Evolutionary conservation across 2,888 invertebrate species (phyloP), one percentile per base, ranked within the genome.

Genomic region (Caradrina clavipalpis): DNA sequence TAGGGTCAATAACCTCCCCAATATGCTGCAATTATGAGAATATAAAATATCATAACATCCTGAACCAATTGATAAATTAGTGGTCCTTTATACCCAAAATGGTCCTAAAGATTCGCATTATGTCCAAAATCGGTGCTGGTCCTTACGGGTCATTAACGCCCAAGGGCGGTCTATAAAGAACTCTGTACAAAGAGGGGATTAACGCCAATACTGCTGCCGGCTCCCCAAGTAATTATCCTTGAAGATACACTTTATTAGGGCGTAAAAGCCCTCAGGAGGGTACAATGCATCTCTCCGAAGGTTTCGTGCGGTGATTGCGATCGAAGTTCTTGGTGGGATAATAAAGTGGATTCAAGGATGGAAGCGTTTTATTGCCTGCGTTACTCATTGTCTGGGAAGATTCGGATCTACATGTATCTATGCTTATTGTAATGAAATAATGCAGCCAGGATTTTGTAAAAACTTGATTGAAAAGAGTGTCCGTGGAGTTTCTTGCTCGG

Each of bases 201-300:
- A 88, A 73, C 65, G 65, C 60, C 76, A 69, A 76, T 79, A 71
- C 69, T 73, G 69, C 75, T 62, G 65, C 57, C 61, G 67, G 55
- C 61, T 54, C 75, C 76, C 73, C n/a, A 62, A 69, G 82, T 82
- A 85, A 88, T 88, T 88, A 87, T 86, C 88, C 88, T 88, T 88
- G 88, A 78, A 82, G 81, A 81, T 81, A 81, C 79, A 69, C 75
- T 83, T 87, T 85, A 86, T 83, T 85, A 81, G 80, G 78, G 72
- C 73, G 81, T 78, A 77, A 74, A 75, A 73, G 80, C 73, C 64
- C 78, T 80, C 61, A 74, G 77, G 83, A 80, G 80, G 76, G 77
- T 78, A 76, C 84, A 80, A 80, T 88, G 88, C 88, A 88, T 84
- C 84, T 86, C 75, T 66, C 58, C 58, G 83, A 87, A 85, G 88